Evolutionary conservation across 2,113 vertebrate species (phyloP), one percentile per base, ranked within the genome.

Genomic region (Australoheros scitulus): DNA sequence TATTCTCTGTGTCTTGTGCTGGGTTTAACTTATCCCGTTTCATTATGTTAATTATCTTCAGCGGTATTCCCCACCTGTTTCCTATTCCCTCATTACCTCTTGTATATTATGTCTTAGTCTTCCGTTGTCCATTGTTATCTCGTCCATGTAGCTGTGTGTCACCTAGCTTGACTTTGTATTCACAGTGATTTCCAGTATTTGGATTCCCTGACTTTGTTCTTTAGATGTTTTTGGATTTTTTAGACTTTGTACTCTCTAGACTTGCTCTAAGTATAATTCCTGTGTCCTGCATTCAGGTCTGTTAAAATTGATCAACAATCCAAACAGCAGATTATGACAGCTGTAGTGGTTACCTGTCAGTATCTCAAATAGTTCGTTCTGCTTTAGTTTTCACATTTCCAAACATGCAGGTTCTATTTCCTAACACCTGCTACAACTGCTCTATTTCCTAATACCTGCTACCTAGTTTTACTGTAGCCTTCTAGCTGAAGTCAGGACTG

Each of bases 361-460:
- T 70, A 24, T 70, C 24, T 52, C 5, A 11, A 26, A 32, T 32
- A 55, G 68, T 52, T 55, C 68, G 68, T 52, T 55, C 68, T 32
- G 24, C 68, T 72, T 72, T 55, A 32, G 17, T 29, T 72, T 52
- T 52, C 68, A 72, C 47, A 72, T 72, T 72, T 72, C 0, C 43
- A 72, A 32, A 55, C 20, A 72, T 72, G 50, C 68, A 32, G 24
- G 24, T 32, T 52, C 24, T 52, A 20, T 70, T 70, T 70, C 65
- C 65, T 0, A 1, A 70, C 43, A 32, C 65, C 65, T 26, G 26
- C 26, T 26, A 26, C 26, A 26, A 26, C 26, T 26, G 26, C 26
- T 52, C 24, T 52, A 20, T 70, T 70, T 70, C 65, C 65, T 0
- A 1, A 70, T 26, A 32, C 65, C 65, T 26, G 26, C 26, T 26